Base-by-base conservation (phyloP, 37 sponge, comb jelly and placozoan genomes). In the Cliona cf. orientalis region DNA sequence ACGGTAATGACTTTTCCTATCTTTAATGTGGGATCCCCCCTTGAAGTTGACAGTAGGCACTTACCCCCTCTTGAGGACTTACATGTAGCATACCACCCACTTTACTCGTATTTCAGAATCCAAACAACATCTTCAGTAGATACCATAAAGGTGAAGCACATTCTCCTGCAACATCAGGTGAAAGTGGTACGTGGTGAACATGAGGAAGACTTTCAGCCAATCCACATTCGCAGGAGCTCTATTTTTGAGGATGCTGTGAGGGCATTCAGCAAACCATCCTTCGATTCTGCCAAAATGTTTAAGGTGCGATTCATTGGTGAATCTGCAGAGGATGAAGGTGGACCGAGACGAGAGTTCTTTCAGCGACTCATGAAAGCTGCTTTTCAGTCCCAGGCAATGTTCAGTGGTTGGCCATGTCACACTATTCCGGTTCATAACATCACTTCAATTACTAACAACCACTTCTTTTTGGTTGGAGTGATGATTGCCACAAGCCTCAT, bases 301-400 rank as follows among this genome's bases (percentile, higher is more conserved):
- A 69, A 72, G 56, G 74, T 80, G 25, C 44, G 41, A 39, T 69
- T 80, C 33, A 40, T 78, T 37, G 79, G 79, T 23, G 79, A 78
- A 26, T 34, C 67, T 29, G 79, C 29, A 3, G 79, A 65, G 41
- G 79, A 78, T 78, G 67, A 39, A 22, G 79, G 79, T 3, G 79
- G 79, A 39, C 76, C 76, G 33, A 19, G 60, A 6, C 6, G 76
- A 4, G 76, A 76, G 42, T 58, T 76, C 31, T 76, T 76, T 17
- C 62, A 41, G 3, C 26, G 56, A 19, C 42, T 76, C 31, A 76
- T 76, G 32, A 21, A 28, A 35, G 60, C 31, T 11, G 56, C 56
- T 23, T 14, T 73, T 12, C 6, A 41, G 21, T 59, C 38, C 11
- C 35, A 59, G 4, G 35, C 37, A n/a, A 21, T 75, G 9, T 75